Conservation (phyloP, 2,888 invertebrate species). For the Drosophila kambysellisi region DNA sequence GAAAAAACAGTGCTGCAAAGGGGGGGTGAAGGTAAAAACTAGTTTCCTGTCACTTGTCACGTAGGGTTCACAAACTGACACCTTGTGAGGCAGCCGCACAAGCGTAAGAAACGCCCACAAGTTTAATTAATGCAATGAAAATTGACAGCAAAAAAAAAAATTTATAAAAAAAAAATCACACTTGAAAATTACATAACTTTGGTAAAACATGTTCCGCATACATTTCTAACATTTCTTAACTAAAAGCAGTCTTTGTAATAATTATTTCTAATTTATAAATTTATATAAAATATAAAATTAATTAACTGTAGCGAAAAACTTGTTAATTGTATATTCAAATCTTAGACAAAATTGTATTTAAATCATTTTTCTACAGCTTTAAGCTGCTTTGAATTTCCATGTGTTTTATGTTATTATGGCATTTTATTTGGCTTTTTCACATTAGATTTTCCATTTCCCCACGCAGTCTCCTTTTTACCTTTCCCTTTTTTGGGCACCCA, state of each 20-base stretch:
- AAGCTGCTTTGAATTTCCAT: neutral
- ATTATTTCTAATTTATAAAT: neutral
- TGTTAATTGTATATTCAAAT: neutral
- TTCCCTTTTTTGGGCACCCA: slow-evolving; percentile 13
- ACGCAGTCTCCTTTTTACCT: slow-evolving; percentile 19
- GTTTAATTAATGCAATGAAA: slow-evolving; percentile 18
- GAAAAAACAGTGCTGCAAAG: neutral
- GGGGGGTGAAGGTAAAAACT: slow-evolving; percentile 12
- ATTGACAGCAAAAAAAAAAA: neutral
- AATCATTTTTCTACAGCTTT: neutral
- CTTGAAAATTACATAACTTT: neutral
- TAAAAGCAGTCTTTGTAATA: neutral
- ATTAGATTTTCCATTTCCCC: slow-evolving; percentile 13
- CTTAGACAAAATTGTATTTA: neutral
- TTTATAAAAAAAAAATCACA: neutral
- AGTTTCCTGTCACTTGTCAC: slow-evolving; percentile 52
- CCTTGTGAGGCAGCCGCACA: slow-evolving; percentile 23
- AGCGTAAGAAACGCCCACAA: neutral
- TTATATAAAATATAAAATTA: neutral
- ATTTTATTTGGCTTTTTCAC: slow-evolving; percentile 30
- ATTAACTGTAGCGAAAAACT: neutral
- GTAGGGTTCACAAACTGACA: slow-evolving; percentile 62
- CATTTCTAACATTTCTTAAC: too few species aligned
- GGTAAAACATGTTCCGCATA: too few species aligned
- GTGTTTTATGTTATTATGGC: slow-evolving; percentile 29